These are phyloP conservation scores for Spicauda simplicius DNA, from an alignment of 2,888 invertebrate genomes.

Conservation along the genomic window DNA sequence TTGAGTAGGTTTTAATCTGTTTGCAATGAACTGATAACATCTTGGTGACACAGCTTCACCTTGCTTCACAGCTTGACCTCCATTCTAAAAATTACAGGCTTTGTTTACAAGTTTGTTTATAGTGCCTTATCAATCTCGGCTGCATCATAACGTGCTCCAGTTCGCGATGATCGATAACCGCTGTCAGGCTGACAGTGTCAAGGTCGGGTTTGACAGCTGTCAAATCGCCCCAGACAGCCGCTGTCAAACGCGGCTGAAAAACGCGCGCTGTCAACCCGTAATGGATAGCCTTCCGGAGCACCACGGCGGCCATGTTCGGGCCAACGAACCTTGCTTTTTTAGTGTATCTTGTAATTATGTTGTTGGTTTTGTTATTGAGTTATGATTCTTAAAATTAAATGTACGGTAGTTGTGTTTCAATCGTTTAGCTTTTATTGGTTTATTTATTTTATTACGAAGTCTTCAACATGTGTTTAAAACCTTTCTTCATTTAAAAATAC, in stretches of 20 bases:
- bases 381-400: slow-evolving; percentile 29
- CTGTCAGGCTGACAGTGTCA: slow-evolving; percentile 62
- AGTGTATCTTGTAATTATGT: slow-evolving; percentile 42
- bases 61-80: no score
- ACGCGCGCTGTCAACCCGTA: slow-evolving; percentile 72
- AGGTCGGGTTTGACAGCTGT: slow-evolving; percentile 72
- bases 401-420: neutral
- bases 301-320: slow-evolving; percentile 59
- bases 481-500: no score
- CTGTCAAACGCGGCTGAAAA: slow-evolving; percentile 62
- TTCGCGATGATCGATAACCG: slow-evolving; percentile 63
- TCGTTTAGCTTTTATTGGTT: neutral
- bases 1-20: neutral
- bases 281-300: slow-evolving; percentile 72
- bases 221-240: slow-evolving; percentile 44
- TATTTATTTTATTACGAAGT: no score
- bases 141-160: slow-evolving; percentile 43
- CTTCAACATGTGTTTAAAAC: no score
- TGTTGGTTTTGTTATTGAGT: slow-evolving; percentile 45
- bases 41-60: neutral
- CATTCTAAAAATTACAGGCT: slow-evolving; percentile 17
- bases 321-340: slow-evolving; percentile 56
- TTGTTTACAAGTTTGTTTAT: slow-evolving; percentile 37
- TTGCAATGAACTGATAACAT: neutral
- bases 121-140: slow-evolving; percentile 34